Evolutionary conservation across 1,140 invertebrate genomes (phyloP).

Genomic region (Zaprionus ghesquierei): DNA sequence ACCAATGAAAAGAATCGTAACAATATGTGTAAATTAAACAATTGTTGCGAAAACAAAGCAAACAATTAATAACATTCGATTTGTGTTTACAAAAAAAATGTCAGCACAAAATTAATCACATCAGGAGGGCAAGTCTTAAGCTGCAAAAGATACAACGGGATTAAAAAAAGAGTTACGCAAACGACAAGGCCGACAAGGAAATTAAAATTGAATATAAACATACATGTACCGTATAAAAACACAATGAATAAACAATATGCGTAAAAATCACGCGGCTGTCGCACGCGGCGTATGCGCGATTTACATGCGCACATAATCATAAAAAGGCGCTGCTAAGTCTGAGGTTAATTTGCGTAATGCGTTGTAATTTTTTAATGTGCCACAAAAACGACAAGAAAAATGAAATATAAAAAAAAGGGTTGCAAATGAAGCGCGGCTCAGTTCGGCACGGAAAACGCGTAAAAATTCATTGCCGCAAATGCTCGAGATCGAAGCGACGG

Average conservation of each 20-base stretch:
- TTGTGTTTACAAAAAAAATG: neutral
- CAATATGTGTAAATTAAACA: constrained; percentile 16
- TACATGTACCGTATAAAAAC: too few species aligned
- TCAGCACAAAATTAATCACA: constrained; percentile 15
- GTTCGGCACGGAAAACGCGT: constrained; percentile 48
- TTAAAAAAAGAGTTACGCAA: neutral
- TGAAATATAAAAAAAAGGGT: constrained; percentile 37
- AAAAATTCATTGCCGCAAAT: constrained; percentile 70
- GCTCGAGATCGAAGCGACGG: constrained; percentile 45
- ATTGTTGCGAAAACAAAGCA: neutral
- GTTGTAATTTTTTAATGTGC: constrained; percentile 73
- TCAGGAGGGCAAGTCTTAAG: constrained; percentile 13
- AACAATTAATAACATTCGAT: constrained; percentile 4
- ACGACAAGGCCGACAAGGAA: neutral
- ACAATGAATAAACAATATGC: neutral
- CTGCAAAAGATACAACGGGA: neutral
- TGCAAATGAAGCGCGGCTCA: constrained; percentile 30
- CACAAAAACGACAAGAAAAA: constrained; percentile 42
- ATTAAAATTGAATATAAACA: neutral
- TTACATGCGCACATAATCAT: constrained; percentile 45
- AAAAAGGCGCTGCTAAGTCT: constrained; percentile 62
- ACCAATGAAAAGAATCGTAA: neutral
- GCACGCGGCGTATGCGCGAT: constrained; percentile 40
- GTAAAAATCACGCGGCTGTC: constrained; percentile 26
- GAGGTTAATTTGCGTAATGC: constrained; percentile 77